Percentiles rank a stretch among this genome's conserved stretches.
Conservation (phyloP, 2,797 vertebrate species). For the Loris lydekkerianus region DNA sequence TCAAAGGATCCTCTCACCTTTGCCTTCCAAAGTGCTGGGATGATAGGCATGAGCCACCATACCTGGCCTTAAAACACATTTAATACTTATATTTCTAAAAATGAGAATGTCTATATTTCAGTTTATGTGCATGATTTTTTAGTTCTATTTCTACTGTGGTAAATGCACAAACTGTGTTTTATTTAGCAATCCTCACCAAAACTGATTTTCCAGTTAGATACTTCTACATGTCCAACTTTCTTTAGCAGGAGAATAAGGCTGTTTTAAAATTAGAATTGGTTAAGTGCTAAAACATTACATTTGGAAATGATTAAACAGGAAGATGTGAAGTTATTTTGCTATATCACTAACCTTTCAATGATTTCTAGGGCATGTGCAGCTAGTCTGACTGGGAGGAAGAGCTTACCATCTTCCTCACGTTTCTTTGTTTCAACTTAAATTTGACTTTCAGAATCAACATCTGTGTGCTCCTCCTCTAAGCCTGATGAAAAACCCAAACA, state of each 20-base stretch:
- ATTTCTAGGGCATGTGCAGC: background rate
- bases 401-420: background rate
- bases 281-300: background rate
- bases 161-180: background rate
- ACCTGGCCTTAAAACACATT: background rate
- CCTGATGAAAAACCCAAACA: background rate
- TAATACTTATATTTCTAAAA: background rate
- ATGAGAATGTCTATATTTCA: background rate
- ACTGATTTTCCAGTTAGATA: slow-evolving; percentile 26
- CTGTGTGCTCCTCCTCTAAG: background rate
- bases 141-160: background rate
- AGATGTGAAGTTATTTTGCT: background rate
- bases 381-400: background rate
- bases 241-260: slow-evolving; percentile 25
- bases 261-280: slow-evolving; percentile 8
- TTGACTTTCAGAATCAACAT: background rate
- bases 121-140: background rate
- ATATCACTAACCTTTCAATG: background rate
- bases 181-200: background rate
- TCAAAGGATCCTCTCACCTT: background rate
- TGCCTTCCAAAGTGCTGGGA: background rate
- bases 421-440: slow-evolving; percentile 28
- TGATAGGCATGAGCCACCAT: background rate
- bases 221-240: background rate
- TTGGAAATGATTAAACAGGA: background rate